phyloP scores from a whole-genome alignment of 1,140 invertebrate species.

The Hylaeus volcanicus region DNA sequence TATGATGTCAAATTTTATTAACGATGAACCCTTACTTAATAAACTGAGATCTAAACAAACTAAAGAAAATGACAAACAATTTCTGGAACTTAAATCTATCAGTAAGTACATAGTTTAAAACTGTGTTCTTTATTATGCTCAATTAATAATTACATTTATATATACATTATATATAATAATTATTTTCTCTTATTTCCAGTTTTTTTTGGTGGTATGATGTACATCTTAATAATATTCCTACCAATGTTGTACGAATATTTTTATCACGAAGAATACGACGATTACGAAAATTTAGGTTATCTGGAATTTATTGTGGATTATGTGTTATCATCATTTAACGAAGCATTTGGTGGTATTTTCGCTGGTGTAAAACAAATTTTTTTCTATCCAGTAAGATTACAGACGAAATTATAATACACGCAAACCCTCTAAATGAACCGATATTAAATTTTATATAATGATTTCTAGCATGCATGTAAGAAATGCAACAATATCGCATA shows the following conservation, averaged over 20 bases:
- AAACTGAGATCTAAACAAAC: constrained; percentile 39
- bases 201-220: constrained; percentile 68
- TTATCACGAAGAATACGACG: constrained; percentile 66
- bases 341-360: constrained; percentile 68
- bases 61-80: constrained; percentile 50
- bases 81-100: constrained; percentile 63
- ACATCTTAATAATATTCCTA: constrained; percentile 64
- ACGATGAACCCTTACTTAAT: background rate
- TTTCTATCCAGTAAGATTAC: constrained; percentile 69
- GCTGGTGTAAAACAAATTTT: constrained; percentile 62
- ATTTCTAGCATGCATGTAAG: constrained; percentile 67
- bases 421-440: background rate
- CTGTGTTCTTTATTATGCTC: background rate
- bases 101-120: constrained; percentile 46
- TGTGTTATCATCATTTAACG: constrained; percentile 68
- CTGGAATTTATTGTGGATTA: constrained; percentile 67
- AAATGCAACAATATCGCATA: constrained; percentile 63
- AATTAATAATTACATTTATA: background rate
- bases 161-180: background rate
- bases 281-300: constrained; percentile 68
- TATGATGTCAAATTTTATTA: background rate
- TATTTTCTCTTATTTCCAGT: constrained; percentile 56
- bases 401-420: background rate
- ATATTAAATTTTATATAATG: constrained; percentile 50
- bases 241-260: constrained; percentile 72